phyloP scores from a whole-genome alignment of 2,888 invertebrate species.

The Lasioglossum oenotherae region DNA sequence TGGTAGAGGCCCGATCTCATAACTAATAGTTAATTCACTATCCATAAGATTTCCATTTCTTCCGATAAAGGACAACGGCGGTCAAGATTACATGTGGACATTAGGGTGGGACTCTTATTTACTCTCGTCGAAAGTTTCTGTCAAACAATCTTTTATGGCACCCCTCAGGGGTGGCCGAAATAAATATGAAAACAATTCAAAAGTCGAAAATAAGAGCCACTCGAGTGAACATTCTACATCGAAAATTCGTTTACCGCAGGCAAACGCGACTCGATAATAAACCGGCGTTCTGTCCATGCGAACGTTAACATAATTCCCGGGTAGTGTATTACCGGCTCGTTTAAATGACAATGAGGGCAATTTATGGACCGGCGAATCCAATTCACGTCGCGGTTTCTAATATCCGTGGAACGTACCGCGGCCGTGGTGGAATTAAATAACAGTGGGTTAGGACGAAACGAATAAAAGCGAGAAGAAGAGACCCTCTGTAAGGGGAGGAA shows the following conservation, averaged over 20 bases:
- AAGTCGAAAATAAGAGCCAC: too few relatives aligned
- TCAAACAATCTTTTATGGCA: too few relatives aligned
- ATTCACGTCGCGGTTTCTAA: constrained; percentile 14
- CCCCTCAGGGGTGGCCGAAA: too few relatives aligned
- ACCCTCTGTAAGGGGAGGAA: not conserved
- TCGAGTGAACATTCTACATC: not conserved
- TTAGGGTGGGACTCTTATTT: too few relatives aligned
- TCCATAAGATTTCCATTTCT: not conserved
- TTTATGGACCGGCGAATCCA: constrained; percentile 8
- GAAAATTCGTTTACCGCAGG: not conserved
- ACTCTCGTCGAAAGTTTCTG: too few relatives aligned
- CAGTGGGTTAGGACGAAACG: constrained; percentile 19
- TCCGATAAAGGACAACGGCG: not conserved
- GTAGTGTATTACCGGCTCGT: not conserved
- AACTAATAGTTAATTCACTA: not conserved
- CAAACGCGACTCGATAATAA: not conserved
- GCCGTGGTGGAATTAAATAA: constrained; percentile 20
- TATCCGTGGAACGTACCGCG: not conserved
- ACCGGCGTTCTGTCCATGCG: not conserved
- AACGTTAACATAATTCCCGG: constrained; percentile 1
- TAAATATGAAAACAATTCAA: too few relatives aligned
- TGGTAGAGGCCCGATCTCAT: not conserved
- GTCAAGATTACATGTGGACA: not conserved
- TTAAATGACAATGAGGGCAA: constrained; percentile 7
- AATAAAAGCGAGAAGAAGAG: constrained; percentile 8